Evolutionary conservation across 2,113 vertebrate genomes (phyloP), one percentile per base, ranked within the genome.

Genomic region (Copsychus sechellarum): DNA sequence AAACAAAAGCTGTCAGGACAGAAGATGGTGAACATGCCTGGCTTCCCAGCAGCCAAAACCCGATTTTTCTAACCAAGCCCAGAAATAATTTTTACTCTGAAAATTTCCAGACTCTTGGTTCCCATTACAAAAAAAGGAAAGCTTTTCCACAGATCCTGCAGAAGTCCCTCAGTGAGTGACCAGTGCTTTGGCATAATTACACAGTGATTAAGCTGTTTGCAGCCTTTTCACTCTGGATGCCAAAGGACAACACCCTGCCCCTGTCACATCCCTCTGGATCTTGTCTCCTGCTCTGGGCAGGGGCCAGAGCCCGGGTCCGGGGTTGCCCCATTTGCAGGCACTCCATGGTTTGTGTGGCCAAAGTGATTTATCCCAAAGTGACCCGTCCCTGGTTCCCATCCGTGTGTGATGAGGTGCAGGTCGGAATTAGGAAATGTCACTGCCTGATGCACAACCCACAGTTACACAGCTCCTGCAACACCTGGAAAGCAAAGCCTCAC

Each of bases 1-100:
- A 87, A 92, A 91, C 93, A 95, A 95, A 95, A 97, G 91, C 96
- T 95, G 93, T 96, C 88, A 91, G 92, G 86, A 88, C 91, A 96
- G 95, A 92, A 96, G 85, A 88, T 80, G 62, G 85, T 79, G 74
- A 88, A 87, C 58, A 83, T 57, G 71, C 88, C 61, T 56, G 45
- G 48, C 58, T 85, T 92, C 56, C 61, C 69, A 48, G 40, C n/a
- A 89, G 70, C 86, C 79, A 73, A 54, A 94, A 80, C 57, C 43
- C 67, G 42, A 29, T 84, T 92, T 66, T 91, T 43, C 77, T 53
- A 88, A 91, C 80, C 34, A 40, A 57, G 74, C 64, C 48, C 81
- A 87, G 53, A 89, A 95, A 84, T 23, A 70, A 16, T 62, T 92
- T 76, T 78, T 62, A 78, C 62, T 40, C 69, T 82, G 60, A 92